A percentile compares a stretch with the other conserved stretches of the same genome.
Evolutionary conservation across 2,888 invertebrate species (phyloP).

Genomic region (Zaprionus lineosus): DNA sequence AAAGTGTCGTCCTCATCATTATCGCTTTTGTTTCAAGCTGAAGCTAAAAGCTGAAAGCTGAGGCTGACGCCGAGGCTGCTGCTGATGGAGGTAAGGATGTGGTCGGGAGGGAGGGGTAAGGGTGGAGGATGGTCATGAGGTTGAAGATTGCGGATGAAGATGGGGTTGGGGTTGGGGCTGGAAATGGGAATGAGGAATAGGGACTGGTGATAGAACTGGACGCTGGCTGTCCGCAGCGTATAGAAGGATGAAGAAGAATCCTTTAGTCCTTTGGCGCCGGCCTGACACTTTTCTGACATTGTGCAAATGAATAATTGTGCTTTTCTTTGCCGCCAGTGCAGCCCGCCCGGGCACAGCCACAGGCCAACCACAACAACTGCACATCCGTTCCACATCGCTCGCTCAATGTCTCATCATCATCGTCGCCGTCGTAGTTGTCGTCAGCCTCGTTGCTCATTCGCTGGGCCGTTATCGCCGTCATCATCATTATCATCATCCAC

Average conservation of each 20-base stretch:
- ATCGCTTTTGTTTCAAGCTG: constrained; percentile 70
- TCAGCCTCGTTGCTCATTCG: constrained; percentile 65
- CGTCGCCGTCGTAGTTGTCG: constrained; percentile 63
- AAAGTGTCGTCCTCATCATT: constrained; percentile 73
- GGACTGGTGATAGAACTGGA: constrained; percentile 13
- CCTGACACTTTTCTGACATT: constrained; percentile 80
- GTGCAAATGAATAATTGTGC: constrained; percentile 82
- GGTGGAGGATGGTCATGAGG: too few species aligned
- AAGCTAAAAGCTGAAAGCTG: too few species aligned
- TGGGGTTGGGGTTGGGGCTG: too few species aligned
- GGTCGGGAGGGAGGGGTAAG: too few species aligned
- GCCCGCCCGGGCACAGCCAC: constrained; percentile 23
- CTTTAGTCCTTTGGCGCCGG: constrained; percentile 79
- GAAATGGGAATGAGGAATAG: too few species aligned
- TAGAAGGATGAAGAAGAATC: constrained; percentile 50
- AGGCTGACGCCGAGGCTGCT: constrained; percentile 1
- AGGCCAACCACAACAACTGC: constrained; percentile 72
- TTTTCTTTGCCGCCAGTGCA: constrained; percentile 71
- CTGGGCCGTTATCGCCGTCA: constrained; percentile 32
- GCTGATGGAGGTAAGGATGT: too few species aligned
- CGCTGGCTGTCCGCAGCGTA: constrained; percentile 38
- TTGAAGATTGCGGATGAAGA: too few species aligned
- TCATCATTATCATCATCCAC: constrained; percentile 21
- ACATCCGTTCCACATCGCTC: constrained; percentile 77
- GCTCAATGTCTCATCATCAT: constrained; percentile 70